Base-by-base conservation (phyloP, 2,888 invertebrate genomes). In the Pantelozetes paolii region DNA sequence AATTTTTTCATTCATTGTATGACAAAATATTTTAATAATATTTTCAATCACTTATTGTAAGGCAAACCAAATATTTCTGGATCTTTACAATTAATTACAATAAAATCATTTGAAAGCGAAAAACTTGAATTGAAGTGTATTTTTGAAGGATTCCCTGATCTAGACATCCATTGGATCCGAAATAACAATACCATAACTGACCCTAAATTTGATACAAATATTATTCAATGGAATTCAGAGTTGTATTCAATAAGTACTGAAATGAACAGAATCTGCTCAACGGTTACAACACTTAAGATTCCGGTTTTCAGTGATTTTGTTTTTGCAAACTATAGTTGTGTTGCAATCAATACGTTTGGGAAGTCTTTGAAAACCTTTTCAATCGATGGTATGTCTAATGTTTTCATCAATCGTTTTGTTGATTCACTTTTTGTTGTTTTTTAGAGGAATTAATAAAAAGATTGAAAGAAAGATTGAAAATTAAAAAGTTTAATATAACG, bases 401-500 rank as follows among this genome's bases (percentile, higher is more conserved):
- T 11, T 50, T 50, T 8, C 50, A 18, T 40, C 40, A 40, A 5
- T 59, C 26, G 8, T 59, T 59, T 59, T 6, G 26, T 26, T 23
- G 26, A 28, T 9, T 26, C 15, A 50, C n/a, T n/a, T n/a, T n/a
- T n/a, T n/a, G n/a, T n/a, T n/a, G n/a, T n/a, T n/a, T 50, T n/a
- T 50, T 50, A 50, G 5, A 8, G 18, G 50, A 50, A 50, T 50
- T 50, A 71, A 71, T 15, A 48, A 13, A 20, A 18, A n/a, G 32
- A 71, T 6, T 71, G 42, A 48, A 71, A 32, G 30, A n/a, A n/a
- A n/a, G n/a, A n/a, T n/a, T n/a, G n/a, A n/a, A n/a, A n/a, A n/a
- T 36, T 32, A 20, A 57, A 67, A 71, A 23, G 18, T 76, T 78
- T 74, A 78, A 78, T 45, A 76, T 78, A 18, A 78, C 77, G 5